Conservation (phyloP, 2,888 invertebrate species). For the Stictocephala bisonia region DNA sequence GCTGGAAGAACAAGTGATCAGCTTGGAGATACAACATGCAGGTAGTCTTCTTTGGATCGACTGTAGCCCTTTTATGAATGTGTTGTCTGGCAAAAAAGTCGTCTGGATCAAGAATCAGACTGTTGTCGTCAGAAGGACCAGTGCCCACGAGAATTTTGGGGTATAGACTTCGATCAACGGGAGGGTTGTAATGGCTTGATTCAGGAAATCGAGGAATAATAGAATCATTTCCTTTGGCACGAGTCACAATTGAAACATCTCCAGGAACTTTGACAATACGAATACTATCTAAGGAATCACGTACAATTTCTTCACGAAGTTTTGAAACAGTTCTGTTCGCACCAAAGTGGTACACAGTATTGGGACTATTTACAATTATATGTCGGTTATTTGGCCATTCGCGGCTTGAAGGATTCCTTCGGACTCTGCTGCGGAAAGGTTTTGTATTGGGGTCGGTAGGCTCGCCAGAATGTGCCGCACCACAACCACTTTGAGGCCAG, state of each 20-base stretch:
- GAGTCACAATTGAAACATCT: conserved; percentile 38
- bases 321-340: conserved; percentile 4
- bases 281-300: conserved; percentile 29
- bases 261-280: conserved; percentile 29
- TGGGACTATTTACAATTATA: conserved; percentile 38
- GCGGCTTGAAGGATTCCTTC: conserved; percentile 57
- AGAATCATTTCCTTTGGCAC: conserved; percentile 42
- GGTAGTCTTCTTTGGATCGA: conserved; percentile 90
- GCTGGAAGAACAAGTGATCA: conserved; percentile 94
- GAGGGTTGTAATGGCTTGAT: conserved; percentile 30
- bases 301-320: conserved; percentile 21
- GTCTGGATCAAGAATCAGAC: conserved; percentile 38
- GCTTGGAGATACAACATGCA: conserved; percentile 97
- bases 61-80: conserved; percentile 75
- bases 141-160: conserved; percentile 62
- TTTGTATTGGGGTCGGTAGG: conserved; percentile 51
- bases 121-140: conserved; percentile 50
- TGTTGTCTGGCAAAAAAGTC: conserved; percentile 61
- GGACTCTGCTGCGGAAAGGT: conserved; percentile 62
- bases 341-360: conserved; percentile 47
- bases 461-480: conserved; percentile 34
- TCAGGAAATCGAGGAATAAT: conserved; percentile 27
- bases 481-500: neutral
- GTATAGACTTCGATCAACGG: conserved; percentile 69
- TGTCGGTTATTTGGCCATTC: conserved; percentile 28